phyloP scores from a whole-genome alignment of 64 coral and sea anemone species.

The Catalaphyllia jardinei region DNA sequence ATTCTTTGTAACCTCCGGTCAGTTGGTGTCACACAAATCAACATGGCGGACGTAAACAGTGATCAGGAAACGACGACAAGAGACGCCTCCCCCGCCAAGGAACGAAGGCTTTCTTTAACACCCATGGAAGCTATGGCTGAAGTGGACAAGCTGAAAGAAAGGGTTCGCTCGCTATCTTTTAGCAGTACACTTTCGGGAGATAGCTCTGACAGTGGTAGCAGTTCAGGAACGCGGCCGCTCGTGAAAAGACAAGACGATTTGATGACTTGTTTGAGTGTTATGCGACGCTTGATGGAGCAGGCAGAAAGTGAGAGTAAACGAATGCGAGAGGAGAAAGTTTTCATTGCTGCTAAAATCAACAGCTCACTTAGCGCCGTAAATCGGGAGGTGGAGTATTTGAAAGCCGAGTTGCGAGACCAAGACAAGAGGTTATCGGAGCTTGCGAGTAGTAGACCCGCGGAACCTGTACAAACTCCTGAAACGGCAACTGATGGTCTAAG shows the following conservation, averaged over 20 bases:
- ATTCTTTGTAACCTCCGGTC: conserved; percentile 5
- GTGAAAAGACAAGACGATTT: conserved; percentile 94
- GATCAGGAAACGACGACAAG: conserved; percentile 13
- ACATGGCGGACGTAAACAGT: conserved; percentile 53
- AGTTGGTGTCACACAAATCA: conserved; percentile 29
- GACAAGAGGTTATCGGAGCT: conserved; percentile 87
- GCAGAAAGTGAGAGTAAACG: conserved; percentile 93
- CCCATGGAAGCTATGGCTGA: conserved; percentile 44
- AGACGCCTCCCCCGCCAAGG: conserved; percentile 28
- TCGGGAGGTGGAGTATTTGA: conserved; percentile 94
- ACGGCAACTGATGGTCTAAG: not conserved
- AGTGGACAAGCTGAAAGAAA: conserved; percentile 51
- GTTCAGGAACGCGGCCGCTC: conserved; percentile 53
- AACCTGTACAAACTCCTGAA: conserved; percentile 26
- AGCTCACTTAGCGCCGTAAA: conserved; percentile 91
- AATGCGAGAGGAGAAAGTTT: conserved; percentile 91
- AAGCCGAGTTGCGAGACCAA: conserved; percentile 92
- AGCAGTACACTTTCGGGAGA: conserved; percentile 27
- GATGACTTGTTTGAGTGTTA: conserved; percentile 87
- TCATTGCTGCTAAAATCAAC: conserved; percentile 93
- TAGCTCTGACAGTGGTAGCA: conserved; percentile 41
- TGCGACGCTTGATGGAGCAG: conserved; percentile 97
- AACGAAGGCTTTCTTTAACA: conserved; percentile 22
- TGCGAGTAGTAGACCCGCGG: conserved; percentile 16
- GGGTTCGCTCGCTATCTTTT: conserved; percentile 47